Conservation (phyloP, 2,797 vertebrate genomes). For the Melanotaenia trifasciata region DNA sequence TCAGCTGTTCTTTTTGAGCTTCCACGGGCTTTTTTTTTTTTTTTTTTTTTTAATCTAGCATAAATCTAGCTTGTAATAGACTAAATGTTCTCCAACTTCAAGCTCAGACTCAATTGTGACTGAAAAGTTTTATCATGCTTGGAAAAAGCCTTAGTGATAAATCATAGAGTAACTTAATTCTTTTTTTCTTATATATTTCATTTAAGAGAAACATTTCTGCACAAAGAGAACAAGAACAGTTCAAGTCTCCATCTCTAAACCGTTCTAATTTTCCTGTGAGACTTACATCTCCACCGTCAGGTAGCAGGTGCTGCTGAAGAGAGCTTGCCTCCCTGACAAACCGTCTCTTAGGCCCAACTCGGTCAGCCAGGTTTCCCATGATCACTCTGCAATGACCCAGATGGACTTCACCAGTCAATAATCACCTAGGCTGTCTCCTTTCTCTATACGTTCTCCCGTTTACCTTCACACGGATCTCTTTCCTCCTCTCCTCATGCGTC, state of each 20-base stretch:
- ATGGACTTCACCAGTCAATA: conserved; percentile 38
- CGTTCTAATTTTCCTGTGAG: not conserved
- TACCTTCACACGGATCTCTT: conserved; percentile 50
- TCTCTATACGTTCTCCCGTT: conserved; percentile 38
- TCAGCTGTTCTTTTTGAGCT: not conserved
- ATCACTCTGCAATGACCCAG: conserved; percentile 50
- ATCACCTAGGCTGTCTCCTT: conserved; percentile 33
- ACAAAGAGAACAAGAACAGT: conserved; percentile 1
- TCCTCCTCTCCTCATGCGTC: conserved; percentile 63
- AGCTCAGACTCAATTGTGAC: not conserved
- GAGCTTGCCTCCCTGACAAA: conserved; percentile 72
- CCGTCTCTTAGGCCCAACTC: conserved; percentile 73
- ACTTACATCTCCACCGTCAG: conserved; percentile 82
- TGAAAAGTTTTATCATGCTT: not conserved
- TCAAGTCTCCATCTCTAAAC: conserved; percentile 4
- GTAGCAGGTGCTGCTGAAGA: conserved; percentile 79
- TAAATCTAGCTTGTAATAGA: not conserved
- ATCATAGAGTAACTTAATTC: not conserved
- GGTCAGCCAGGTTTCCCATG: conserved; percentile 83
- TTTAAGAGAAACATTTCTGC: not conserved
- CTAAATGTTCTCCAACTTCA: not conserved
- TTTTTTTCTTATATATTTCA: not conserved
- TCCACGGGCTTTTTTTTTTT: not conserved
- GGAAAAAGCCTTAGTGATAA: not conserved
- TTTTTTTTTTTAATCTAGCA: not conserved